These are phyloP conservation scores for Paratilapia polleni DNA, from an alignment of 2,113 vertebrate species.

Conservation along the genomic window DNA sequence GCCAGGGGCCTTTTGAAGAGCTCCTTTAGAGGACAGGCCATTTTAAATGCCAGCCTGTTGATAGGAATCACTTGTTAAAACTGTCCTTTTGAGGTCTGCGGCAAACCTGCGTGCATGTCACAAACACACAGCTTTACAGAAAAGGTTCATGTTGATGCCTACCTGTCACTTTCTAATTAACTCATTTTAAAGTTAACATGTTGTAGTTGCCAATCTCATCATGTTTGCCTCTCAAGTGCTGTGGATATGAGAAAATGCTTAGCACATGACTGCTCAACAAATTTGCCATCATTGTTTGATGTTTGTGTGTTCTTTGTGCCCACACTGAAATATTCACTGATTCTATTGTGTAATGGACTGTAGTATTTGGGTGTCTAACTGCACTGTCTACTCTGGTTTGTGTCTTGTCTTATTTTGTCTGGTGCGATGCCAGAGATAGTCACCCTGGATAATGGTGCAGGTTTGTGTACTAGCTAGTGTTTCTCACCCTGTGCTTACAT, in stretches of 20 bases:
- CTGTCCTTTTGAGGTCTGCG: slow-evolving; percentile 31
- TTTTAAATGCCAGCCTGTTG: slow-evolving; percentile 58
- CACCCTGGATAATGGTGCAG: slow-evolving; percentile 73
- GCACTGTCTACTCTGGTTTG: slow-evolving; percentile 66
- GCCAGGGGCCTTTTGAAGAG: slow-evolving; percentile 42
- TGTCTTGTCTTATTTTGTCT: slow-evolving; percentile 70
- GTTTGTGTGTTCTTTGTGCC: slow-evolving; percentile 34
- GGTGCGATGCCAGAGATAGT: slow-evolving; percentile 70
- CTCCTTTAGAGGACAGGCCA: not conserved
- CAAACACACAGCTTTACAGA: slow-evolving; percentile 4
- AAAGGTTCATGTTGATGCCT: not conserved
- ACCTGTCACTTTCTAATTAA: slow-evolving; percentile 9
- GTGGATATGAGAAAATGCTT: slow-evolving; percentile 26
- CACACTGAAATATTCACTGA: slow-evolving; percentile 7
- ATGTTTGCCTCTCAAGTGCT: slow-evolving; percentile 36
- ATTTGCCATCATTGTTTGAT: slow-evolving; percentile 28
- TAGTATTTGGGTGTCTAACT: slow-evolving; percentile 63
- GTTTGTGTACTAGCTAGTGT: slow-evolving; percentile 72
- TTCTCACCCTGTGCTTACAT: slow-evolving; percentile 50
- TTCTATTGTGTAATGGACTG: slow-evolving; percentile 22
- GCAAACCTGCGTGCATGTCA: slow-evolving; percentile 24
- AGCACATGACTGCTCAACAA: slow-evolving; percentile 29
- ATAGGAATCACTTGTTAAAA: slow-evolving; percentile 46
- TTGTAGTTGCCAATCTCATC: slow-evolving; percentile 13
- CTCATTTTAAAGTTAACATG: not conserved